Percentiles rank a stretch among this genome's conserved stretches.
Conservation (phyloP, 1,140 invertebrate species). For the Atopsyche davidsoni region DNA sequence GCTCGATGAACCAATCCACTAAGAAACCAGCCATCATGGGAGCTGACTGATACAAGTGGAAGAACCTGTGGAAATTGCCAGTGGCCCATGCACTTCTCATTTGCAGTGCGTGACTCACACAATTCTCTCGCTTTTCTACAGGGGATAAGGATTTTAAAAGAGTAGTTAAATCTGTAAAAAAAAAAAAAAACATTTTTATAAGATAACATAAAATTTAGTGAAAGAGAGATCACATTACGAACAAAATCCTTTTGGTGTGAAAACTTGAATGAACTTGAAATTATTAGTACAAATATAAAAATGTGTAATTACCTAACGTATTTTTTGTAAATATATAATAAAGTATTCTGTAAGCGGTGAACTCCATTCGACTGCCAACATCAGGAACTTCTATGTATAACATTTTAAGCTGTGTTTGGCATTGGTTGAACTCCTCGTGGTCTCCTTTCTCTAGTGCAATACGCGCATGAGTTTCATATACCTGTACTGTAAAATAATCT, state of each 20-base stretch:
- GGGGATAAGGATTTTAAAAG: conserved; percentile 72
- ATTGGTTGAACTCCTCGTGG: conserved; percentile 98
- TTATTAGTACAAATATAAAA: not conserved
- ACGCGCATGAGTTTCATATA: conserved; percentile 97
- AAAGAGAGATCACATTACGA: not conserved
- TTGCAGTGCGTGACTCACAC: conserved; percentile 79
- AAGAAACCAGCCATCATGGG: conserved; percentile 95
- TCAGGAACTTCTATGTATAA: conserved; percentile 68
- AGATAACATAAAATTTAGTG: not conserved
- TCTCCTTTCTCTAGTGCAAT: conserved; percentile 96
- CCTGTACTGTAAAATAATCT: conserved; percentile 89
- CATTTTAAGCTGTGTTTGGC: conserved; percentile 94
- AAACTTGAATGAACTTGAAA: not conserved
- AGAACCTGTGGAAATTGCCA: conserved; percentile 87
- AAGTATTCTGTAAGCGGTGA: conserved; percentile 90
- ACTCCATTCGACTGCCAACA: conserved; percentile 74
- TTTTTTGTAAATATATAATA: conserved; percentile 98
- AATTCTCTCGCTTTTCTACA: conserved; percentile 76
- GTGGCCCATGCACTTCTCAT: conserved; percentile 86
- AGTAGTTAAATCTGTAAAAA: conserved; percentile 82
- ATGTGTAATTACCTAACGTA: conserved; percentile 84
- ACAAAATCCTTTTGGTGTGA: not conserved
- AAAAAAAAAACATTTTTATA: conserved; percentile 8
- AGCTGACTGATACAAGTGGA: conserved; percentile 78
- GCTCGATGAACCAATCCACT: conserved; percentile 94